These are phyloP conservation scores for Meteorus cinctellus DNA, from an alignment of 2,888 invertebrate genomes.

Conservation along the genomic window DNA sequence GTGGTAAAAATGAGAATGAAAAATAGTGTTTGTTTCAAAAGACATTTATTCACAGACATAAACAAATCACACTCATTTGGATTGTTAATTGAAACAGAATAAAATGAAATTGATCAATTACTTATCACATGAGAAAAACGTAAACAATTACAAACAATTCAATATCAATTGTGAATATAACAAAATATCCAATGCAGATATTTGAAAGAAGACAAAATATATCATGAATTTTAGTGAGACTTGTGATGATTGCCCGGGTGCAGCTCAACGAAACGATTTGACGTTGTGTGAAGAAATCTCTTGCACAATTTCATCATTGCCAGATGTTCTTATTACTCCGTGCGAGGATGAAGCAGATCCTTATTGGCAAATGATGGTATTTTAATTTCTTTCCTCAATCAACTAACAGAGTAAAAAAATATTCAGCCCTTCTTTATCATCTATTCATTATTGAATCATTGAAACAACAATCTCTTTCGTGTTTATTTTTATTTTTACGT, in stretches of 20 bases:
- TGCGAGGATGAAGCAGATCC: slow-evolving; percentile 65
- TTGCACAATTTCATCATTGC: slow-evolving; percentile 49
- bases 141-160: neutral
- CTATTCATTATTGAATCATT: no score
- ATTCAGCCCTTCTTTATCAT: no score
- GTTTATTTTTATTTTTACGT: slow-evolving; percentile 4
- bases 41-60: neutral
- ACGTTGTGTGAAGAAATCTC: slow-evolving; percentile 1
- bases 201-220: neutral
- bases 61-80: neutral
- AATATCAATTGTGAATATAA: no score
- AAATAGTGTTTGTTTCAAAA: neutral
- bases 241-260: neutral
- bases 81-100: neutral
- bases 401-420: no score
- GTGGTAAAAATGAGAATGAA: slow-evolving; percentile 19
- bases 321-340: slow-evolving; percentile 64
- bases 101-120: neutral
- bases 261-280: neutral
- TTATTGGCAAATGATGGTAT: slow-evolving; percentile 66
- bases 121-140: neutral
- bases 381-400: slow-evolving; percentile 7
- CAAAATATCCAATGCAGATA: no score
- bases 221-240: slow-evolving; percentile 33
- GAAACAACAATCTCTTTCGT: neutral